These are phyloP conservation scores for Galerucella nymphaeae DNA, from an alignment of 2,888 invertebrate species.

Conservation along the genomic window DNA sequence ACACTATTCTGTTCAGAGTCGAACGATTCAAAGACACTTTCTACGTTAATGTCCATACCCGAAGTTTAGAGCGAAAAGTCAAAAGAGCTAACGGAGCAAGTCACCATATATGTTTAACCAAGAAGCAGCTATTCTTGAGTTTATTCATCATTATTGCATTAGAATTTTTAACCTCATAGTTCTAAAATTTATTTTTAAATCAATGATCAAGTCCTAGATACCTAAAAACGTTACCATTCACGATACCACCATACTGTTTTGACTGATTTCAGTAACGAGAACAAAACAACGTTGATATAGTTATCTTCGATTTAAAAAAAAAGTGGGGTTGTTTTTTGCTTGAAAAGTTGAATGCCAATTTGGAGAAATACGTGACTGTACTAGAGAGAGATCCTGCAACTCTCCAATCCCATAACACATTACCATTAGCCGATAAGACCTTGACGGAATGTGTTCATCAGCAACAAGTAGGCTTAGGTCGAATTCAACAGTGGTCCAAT, in stretches of 20 bases:
- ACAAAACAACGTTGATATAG: neutral
- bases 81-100: too few relatives aligned
- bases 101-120: too few relatives aligned
- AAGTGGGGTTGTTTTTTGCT: neutral
- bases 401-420: constrained; percentile 32
- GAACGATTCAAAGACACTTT: too few relatives aligned
- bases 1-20: too few relatives aligned
- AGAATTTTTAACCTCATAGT: too few relatives aligned
- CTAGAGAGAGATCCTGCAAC: constrained; percentile 30
- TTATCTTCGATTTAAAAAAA: neutral
- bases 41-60: too few relatives aligned
- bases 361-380: constrained; percentile 31
- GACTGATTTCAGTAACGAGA: neutral
- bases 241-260: neutral
- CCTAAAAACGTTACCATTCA: too few relatives aligned
- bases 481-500: constrained; percentile 45
- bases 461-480: constrained; percentile 57
- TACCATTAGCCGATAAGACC: constrained; percentile 45
- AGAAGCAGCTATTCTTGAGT: too few relatives aligned
- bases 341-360: neutral
- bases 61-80: too few relatives aligned
- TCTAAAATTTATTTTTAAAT: too few relatives aligned
- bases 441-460: constrained; percentile 52
- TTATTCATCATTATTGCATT: too few relatives aligned
- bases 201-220: too few relatives aligned